Base-by-base conservation (phyloP, 2,113 vertebrate species). In the Shinisaurus crocodilurus region DNA sequence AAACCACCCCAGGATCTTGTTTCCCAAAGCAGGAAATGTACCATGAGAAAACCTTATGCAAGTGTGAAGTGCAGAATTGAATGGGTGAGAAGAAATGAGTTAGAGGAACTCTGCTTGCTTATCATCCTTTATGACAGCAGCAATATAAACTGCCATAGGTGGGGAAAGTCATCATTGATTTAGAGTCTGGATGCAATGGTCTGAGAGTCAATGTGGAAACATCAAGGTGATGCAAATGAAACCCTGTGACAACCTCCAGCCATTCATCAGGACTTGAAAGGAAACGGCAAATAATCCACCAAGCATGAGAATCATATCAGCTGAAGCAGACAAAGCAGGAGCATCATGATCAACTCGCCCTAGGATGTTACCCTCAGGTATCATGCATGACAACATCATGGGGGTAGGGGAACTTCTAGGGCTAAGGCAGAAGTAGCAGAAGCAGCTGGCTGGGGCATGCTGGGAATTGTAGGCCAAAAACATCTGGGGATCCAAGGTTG, bases 1-100 rank as follows among this genome's bases (percentile, higher is more conserved):
- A 65, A 81, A 29, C 37, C n/a, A n/a, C n/a, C n/a, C n/a, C n/a
- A 69, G 43, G 48, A 23, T 60, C 70, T 12, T 90, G 20, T 80
- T 94, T 89, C n/a, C 85, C 84, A 88, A 2, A 83, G 92, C 54
- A 63, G 63, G 89, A 89, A 92, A 54, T 90, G 8, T 72, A 25
- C 88, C 45, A 82, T 27, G 93, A 84, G 60, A 18, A 67, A n/a
- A 76, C 37, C 76, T 88, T 82, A 90, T 34, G 65, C 88, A 91
- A 90, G 18, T 48, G 0, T 72, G 76, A 95, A 93, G 89, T 16
- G 7, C 1, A 37, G 74, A 89, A 91, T 34, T 86, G 88, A 90
- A 90, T 88, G 43, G 12, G 45, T 65, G 7, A 90, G n/a, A 92
- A 88, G 72, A n/a, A 20, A 75, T 37, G 60, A 89, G 23, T 4